Base-by-base conservation (phyloP, 2,113 vertebrate species). In the Microcebus lehilahytsara region DNA sequence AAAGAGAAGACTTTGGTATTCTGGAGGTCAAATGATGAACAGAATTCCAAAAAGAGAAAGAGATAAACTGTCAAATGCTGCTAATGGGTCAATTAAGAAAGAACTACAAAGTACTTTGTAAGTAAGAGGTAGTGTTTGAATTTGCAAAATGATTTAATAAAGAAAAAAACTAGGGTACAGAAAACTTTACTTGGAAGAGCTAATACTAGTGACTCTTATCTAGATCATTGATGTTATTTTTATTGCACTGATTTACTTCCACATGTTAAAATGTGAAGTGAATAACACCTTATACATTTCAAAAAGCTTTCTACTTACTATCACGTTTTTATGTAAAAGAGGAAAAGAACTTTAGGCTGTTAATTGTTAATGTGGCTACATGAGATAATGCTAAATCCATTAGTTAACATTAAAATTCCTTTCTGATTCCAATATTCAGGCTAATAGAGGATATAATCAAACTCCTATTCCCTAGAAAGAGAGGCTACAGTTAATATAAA, bases 361-460 rank as follows among this genome's bases (percentile, higher is more conserved):
- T 98, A 97, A 97, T 95, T 97, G 96, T 96, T 97, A 97, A 96
- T 2, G 0, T 85, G 71, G 93, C 79, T 96, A 94, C 37, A 94
- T 93, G 37, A 96, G 81, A 97, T 93, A 96, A 97, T 49, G 86
- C 87, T 95, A 95, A 91, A 88, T 94, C 88, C 91, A 95, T 93
- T 89, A 96, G 95, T 89, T 96, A 83, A 83, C 85, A 96, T 91
- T 97, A 97, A 98, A 97, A 97, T 96, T 96, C 81, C 88, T 94
- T 94, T 78, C 77, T 93, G 74, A 89, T 58, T 90, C 69, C 96
- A 96, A 88, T 92, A 96, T 62, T 34, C 80, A 91, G 46, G 40
- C 85, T 97, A 97, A 96, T 27, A 64, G 69, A 96, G 46, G 34
- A 78, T 93, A 95, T 91, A 96, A 92, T 97, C 93, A 95, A 97